Percentiles rank a stretch among this genome's conserved stretches.
Evolutionary conservation across 2,888 invertebrate genomes (phyloP).

Genomic region (Dromius quadrimaculatus): DNA sequence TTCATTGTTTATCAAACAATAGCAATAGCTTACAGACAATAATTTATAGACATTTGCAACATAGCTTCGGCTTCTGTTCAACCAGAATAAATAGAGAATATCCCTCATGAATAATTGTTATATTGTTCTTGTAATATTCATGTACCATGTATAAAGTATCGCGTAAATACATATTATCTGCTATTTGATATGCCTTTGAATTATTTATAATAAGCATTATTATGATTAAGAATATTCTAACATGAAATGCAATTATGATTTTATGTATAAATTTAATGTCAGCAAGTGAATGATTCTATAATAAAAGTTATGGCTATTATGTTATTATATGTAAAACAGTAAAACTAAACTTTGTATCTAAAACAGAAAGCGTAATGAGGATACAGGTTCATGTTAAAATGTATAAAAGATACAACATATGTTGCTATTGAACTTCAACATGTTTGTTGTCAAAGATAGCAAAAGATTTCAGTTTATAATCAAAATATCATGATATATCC

Average conservation of each 20-base stretch:
- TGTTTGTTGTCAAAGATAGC: too few species aligned
- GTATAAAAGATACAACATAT: too few species aligned
- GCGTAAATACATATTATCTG: constrained; percentile 10
- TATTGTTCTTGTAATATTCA: constrained; percentile 23
- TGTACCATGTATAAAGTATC: constrained; percentile 22
- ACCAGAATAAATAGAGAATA: constrained; percentile 17
- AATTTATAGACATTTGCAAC: constrained; percentile 12
- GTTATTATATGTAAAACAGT: too few species aligned
- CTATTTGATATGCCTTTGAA: constrained; percentile 7
- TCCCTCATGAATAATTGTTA: constrained; percentile 24
- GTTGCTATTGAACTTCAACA: too few species aligned
- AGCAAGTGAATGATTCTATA: constrained; percentile 9
- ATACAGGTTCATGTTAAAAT: too few species aligned
- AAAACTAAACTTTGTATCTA: too few species aligned
- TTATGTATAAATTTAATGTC: background rate
- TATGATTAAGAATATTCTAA: constrained; percentile 1
- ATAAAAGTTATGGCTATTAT: too few species aligned
- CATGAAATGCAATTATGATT: constrained; percentile 1
- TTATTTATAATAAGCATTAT: constrained; percentile 12
- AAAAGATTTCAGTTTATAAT: too few species aligned
- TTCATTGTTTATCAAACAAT: constrained; percentile 27
- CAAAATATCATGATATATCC: too few species aligned
- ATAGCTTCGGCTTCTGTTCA: constrained; percentile 16
- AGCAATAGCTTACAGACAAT: constrained; percentile 11
- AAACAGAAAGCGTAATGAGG: too few species aligned